Base-by-base conservation (phyloP, 2,888 invertebrate species). In the Drosophila vallismaia region DNA sequence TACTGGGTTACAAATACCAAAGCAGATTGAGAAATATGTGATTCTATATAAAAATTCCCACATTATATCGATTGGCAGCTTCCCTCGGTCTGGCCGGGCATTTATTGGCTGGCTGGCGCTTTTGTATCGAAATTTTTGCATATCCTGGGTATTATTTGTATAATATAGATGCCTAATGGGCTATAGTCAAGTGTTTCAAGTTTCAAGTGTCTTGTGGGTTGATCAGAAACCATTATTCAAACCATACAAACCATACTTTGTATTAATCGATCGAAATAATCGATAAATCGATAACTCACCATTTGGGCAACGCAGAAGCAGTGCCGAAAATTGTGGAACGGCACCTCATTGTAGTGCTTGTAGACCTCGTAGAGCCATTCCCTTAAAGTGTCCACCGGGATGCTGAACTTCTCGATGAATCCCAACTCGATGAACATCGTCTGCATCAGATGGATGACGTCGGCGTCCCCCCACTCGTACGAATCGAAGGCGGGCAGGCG, bases 261-360 rank as follows among this genome's bases (percentile, higher is more conserved):
- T 19, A 19, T 19, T 14, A 19, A 19, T 19, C 19, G 19, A 2
- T 19, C n/a, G n/a, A n/a, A 19, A 19, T 2, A 19, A 19, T 19
- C 19, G 19, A 19, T 2, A 19, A 19, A 19, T 19, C 19, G 19
- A 19, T 19, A 19, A 19, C 19, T 93, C 92, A 96, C 96, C 96
- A 96, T 96, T 93, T 96, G 96, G 68, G 96, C 94, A 75, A 96
- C 96, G 92, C 96, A 96, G 92, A 96, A 96, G 91, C 96, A 96
- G 90, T 96, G 96, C 77, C 96, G 93, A 92, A 96, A 96, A 92
- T 96, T 96, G 92, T 96, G 96, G 92, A 96, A 96, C 71, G 96
- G 96, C 89, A 96, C 96, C 92, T 96, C 96, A 92, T 96, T 95
- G 93, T 96, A 96, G 91, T 95, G 95, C 91, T 95, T 95, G 92